Evolutionary conservation across 2,113 vertebrate species (phyloP).

Genomic region (Scartelaos histophorus): DNA sequence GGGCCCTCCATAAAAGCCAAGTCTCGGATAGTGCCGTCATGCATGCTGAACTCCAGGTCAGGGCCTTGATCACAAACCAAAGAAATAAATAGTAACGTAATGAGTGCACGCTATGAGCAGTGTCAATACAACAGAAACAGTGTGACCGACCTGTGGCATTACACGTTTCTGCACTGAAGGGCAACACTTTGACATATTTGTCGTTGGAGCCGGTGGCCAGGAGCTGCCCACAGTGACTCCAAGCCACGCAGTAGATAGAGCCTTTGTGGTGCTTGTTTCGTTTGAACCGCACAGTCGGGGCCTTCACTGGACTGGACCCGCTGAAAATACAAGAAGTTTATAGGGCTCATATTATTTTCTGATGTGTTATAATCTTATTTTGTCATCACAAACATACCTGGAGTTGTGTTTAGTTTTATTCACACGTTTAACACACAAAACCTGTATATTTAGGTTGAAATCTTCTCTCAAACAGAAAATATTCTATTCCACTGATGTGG

Average conservation of each 20-base stretch:
- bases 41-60: slow-evolving; percentile 96
- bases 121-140: not conserved
- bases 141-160: slow-evolving; percentile 89
- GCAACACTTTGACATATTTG: slow-evolving; percentile 97
- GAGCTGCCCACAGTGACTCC: slow-evolving; percentile 96
- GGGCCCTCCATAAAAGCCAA: slow-evolving; percentile 99
- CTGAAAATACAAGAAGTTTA: slow-evolving; percentile 56
- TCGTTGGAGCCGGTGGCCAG: slow-evolving; percentile 97
- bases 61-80: slow-evolving; percentile 77
- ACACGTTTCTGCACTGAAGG: slow-evolving; percentile 95
- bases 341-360: too few species aligned
- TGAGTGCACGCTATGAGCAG: not conserved
- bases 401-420: too few species aligned
- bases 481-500: too few species aligned
- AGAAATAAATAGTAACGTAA: not conserved
- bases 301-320: slow-evolving; percentile 77
- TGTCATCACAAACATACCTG: too few species aligned
- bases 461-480: too few species aligned
- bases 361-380: too few species aligned
- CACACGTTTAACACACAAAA: too few species aligned
- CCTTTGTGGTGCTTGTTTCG: slow-evolving; percentile 99
- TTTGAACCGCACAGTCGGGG: slow-evolving; percentile 91
- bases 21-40: slow-evolving; percentile 97
- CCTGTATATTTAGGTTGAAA: too few species aligned
- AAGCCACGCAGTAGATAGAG: slow-evolving; percentile 97